Evolutionary conservation across 2,797 vertebrate genomes (phyloP), one percentile per base, ranked within the genome.

Genomic region (Spea hammondii): DNA sequence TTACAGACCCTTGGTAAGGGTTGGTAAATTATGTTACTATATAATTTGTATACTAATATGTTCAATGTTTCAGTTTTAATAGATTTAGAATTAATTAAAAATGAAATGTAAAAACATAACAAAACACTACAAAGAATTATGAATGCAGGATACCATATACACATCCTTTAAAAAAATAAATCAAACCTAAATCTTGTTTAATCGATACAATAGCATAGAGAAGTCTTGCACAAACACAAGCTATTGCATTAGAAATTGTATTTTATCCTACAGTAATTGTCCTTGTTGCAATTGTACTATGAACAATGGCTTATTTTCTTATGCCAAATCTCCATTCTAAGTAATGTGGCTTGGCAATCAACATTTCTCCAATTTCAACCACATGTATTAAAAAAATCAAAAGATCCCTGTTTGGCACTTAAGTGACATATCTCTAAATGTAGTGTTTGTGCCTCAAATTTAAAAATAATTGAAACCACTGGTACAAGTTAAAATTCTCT

Each of bases 311-410:
- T 92, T 91, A 88, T 93, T 77, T 81, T 94, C 92, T 88, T 89
- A 84, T 88, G 89, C 94, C 93, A 94, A 91, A 84, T 85, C 89
- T 93, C 83, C 86, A 89, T 92, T 94, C 94, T 92, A 92, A 91
- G 87, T 90, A 86, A 91, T 95, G 93, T 87, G 94, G 94, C 93
- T 96, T 96, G 95, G 95, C 95, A 95, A 91, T 72, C 86, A 84
- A 74, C 88, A 82, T 50, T 87, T 92, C 91, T 96, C 94, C 91
- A 91, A 95, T 97, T 97, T 96, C 95, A 96, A 95, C 95, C 96
- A 97, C 95, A 97, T 98, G 96, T 94, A 94, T 93, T 92, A 89
- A 12, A 90, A 87, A 93, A 95, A 94, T 95, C 92, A 94, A 95
- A 96, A 92, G 91, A 91, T 90, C 91, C 91, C 89, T 95, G 85